Conservation (phyloP, 64 coral and sea anemone genomes). For the Acropora yongei region DNA sequence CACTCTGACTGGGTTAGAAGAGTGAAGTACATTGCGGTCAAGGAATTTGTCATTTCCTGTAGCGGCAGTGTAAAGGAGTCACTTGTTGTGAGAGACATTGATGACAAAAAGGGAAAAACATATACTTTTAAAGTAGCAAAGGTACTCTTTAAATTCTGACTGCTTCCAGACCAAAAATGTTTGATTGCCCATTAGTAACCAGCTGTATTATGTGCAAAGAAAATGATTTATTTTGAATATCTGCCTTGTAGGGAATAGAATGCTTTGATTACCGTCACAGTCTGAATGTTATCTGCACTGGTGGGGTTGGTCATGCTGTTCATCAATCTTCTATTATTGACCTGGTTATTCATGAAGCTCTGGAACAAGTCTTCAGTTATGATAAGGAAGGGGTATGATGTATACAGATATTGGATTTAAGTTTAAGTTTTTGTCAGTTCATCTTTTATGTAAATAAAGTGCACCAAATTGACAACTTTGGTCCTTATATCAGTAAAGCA, state of each 20-base stretch:
- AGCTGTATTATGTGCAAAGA: neutral
- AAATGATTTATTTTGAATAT: neutral
- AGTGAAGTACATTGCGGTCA: conserved; percentile 71
- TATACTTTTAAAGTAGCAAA: conserved; percentile 94
- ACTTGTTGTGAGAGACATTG: conserved; percentile 86
- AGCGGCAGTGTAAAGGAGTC: conserved; percentile 83
- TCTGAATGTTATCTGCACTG: conserved; percentile 87
- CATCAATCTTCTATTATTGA: conserved; percentile 90
- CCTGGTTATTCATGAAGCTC: conserved; percentile 67
- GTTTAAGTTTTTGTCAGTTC: too few species aligned
- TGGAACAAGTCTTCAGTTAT: conserved; percentile 88
- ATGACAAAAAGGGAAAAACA: conserved; percentile 93
- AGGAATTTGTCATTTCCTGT: conserved; percentile 88
- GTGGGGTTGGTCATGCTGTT: conserved; percentile 91
- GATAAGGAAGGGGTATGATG: conserved; percentile 86
- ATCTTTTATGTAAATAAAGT: too few species aligned
- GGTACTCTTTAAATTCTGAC: conserved; percentile 42
- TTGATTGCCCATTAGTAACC: too few species aligned
- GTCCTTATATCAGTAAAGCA: too few species aligned
- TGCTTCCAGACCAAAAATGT: neutral
- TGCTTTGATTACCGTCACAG: conserved; percentile 88
- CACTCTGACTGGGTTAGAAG: conserved; percentile 86
- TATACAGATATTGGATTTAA: too few species aligned
- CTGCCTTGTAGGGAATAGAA: conserved; percentile 77
- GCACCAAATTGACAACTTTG: too few species aligned